Base-by-base conservation (phyloP, 2,797 vertebrate genomes). In the Brotula barbata region DNA sequence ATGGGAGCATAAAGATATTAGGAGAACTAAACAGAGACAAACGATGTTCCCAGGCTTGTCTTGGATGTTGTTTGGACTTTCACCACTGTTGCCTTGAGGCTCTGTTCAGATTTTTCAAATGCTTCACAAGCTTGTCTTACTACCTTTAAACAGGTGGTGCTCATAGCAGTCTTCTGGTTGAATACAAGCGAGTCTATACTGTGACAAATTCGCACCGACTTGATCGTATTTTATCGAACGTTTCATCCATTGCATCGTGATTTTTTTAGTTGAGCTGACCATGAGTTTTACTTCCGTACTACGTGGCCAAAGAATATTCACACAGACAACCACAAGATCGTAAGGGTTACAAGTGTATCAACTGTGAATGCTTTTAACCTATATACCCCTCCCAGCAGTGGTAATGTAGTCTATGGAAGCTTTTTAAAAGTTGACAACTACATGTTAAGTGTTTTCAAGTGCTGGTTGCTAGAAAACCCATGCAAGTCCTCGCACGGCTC, bases 101-200 rank as follows among this genome's bases (percentile, higher is more conserved):
- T 40, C 40, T 43, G 11, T 15, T 62, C 8, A 37, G 22, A 36
- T 77, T 63, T 21, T 81, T 78, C 4, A 50, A 77, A 72, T 77
- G 56, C 46, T 71, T 78, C 20, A 46, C 60, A 40, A 65, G 37
- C 63, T 39, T 63, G 49, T 64, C 42, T 37, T 22, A 20, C 61
- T 55, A 15, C 62, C 39, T 56, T 17, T 20, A 33, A 25, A 37
- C 57, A 63, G 71, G 58, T 68, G 55, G 37, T 45, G 36, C 40
- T 68, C 44, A 16, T 33, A 80, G 16, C 39, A 34, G 47, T 19
- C 52, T 36, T 17, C 19, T 40, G 21, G 43, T 37, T 19, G 13
- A 46, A 22, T 73, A 58, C 20, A 43, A n/a, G n/a, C n/a, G n/a
- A n/a, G 22, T 19, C 23, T 16, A n/a, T 15, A 6, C 42, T 16